phyloP scores from a whole-genome alignment of 2,888 invertebrate species.

The Limnephilus rhombicus region DNA sequence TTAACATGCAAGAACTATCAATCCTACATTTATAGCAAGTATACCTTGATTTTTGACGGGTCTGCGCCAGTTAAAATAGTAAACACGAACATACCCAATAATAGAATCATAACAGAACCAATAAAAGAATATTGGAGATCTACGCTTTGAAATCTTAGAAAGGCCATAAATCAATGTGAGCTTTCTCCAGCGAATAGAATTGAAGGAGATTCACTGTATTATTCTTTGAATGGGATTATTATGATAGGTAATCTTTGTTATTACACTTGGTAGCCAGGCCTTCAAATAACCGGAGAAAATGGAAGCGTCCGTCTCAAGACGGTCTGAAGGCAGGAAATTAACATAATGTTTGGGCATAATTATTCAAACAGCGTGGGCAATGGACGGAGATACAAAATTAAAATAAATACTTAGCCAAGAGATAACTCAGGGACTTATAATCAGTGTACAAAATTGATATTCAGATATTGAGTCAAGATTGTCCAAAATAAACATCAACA shows the following conservation, averaged over 20 bases:
- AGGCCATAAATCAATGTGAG: background rate
- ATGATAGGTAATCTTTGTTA: background rate
- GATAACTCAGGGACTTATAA: background rate
- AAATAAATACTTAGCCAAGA: background rate
- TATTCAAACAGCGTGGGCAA: background rate
- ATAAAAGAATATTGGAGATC: background rate
- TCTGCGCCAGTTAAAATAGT: background rate
- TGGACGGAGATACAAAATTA: background rate
- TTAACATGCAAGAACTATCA: too few species aligned
- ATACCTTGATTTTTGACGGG: too few species aligned
- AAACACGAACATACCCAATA: background rate
- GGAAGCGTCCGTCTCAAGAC: background rate
- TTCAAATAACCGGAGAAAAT: slow-evolving; percentile 18
- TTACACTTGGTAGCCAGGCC: slow-evolving; percentile 6
- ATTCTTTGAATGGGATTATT: slow-evolving; percentile 5
- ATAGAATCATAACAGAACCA: background rate
- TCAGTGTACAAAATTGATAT: background rate
- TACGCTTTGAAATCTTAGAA: background rate
- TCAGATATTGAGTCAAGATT: background rate
- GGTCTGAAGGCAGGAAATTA: background rate
- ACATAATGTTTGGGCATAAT: background rate
- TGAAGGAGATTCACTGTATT: background rate
- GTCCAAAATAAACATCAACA: background rate
- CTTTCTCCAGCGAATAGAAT: background rate
- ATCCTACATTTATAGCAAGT: too few species aligned